These are phyloP conservation scores for Podarcis cretensis DNA, from an alignment of 2,113 vertebrate genomes.

Conservation along the genomic window DNA sequence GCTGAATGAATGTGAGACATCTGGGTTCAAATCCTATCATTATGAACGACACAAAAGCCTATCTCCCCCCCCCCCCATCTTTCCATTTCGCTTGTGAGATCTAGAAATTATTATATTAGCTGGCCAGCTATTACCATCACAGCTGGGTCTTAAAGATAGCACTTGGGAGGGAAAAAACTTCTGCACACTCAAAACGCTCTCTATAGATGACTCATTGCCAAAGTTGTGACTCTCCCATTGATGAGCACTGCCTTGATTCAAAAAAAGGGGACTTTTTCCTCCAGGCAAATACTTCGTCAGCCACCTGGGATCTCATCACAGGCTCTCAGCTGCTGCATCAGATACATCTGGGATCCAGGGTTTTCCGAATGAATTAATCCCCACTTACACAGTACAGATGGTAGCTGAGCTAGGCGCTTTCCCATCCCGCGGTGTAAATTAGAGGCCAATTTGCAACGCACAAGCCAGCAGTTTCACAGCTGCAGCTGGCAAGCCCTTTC, in stretches of 20 bases:
- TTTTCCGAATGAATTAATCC: background rate
- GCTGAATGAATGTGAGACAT: background rate
- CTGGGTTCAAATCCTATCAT: background rate
- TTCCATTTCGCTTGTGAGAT: background rate
- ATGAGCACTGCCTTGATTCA: background rate
- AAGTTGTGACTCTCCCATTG: background rate
- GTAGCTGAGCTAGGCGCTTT: background rate
- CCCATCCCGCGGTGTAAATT: background rate
- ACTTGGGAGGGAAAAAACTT: background rate
- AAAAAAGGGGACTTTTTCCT: background rate
- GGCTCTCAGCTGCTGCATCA: background rate
- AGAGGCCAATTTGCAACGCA: constrained; percentile 5
- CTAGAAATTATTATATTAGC: background rate
- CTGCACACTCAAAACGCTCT: background rate
- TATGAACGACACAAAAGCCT: background rate
- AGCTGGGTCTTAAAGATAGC: background rate
- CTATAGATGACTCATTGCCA: background rate
- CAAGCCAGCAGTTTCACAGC: background rate
- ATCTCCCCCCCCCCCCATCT: background rate
- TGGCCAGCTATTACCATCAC: too few relatives aligned
- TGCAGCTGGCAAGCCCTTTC: background rate
- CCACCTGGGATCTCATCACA: background rate
- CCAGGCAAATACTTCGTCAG: background rate
- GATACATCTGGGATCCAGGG: background rate
- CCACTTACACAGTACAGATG: background rate